phyloP scores from a whole-genome alignment of 1,140 invertebrate genomes.

The Drosophila lowei region DNA sequence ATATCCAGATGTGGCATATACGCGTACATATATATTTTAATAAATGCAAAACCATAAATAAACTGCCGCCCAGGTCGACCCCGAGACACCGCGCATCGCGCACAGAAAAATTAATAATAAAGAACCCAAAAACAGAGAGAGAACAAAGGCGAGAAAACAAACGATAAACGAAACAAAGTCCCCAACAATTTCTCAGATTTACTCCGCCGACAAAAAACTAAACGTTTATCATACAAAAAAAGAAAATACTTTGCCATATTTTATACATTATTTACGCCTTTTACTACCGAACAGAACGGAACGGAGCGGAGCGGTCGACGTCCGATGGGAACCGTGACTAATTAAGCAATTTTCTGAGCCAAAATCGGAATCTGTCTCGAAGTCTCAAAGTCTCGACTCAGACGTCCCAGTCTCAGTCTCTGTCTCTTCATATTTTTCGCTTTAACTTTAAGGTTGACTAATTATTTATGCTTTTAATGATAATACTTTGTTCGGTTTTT shows the following conservation, averaged over 20 bases:
- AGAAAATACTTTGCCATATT: conserved; percentile 50
- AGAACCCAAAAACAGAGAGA: conserved; percentile 41
- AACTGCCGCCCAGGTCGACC: conserved; percentile 65
- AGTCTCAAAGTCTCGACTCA: neutral
- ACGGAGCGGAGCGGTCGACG: too few relatives aligned
- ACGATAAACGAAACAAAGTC: conserved; percentile 54
- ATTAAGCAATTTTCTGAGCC: conserved; percentile 76
- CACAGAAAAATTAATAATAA: conserved; percentile 58
- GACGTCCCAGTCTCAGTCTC: too few relatives aligned
- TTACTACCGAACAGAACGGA: conserved; percentile 30
- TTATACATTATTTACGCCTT: conserved; percentile 78
- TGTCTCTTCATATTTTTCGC: conserved; percentile 11
- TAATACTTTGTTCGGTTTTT: conserved; percentile 55
- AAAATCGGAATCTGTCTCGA: conserved; percentile 36
- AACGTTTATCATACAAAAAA: conserved; percentile 66
- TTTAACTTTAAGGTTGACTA: conserved; percentile 49
- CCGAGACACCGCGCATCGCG: neutral
- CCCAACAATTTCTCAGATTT: conserved; percentile 18
- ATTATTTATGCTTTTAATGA: conserved; percentile 78
- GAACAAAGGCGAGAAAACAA: conserved; percentile 29
- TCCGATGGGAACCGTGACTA: conserved; percentile 60
- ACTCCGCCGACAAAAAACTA: conserved; percentile 10
- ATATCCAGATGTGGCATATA: conserved; percentile 23
- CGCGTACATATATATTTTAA: conserved; percentile 53
- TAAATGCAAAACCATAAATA: conserved; percentile 80